phyloP scores from a whole-genome alignment of 2,888 invertebrate genomes.

The Agapetus fuscipes region DNA sequence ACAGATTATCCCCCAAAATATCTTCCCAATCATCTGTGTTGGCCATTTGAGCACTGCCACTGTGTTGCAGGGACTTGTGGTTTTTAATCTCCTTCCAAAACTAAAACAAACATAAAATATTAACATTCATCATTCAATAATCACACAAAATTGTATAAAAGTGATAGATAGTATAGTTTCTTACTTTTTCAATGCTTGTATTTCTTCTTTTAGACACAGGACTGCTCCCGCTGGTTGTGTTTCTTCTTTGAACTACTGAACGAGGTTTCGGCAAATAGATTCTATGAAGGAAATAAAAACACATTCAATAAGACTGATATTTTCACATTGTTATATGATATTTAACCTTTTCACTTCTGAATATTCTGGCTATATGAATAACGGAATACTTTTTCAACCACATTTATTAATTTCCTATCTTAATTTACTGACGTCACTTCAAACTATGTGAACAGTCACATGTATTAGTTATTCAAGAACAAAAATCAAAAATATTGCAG shows the following conservation, averaged over 20 bases:
- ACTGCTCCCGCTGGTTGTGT: conserved; percentile 79
- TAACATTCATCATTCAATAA: conserved; percentile 6
- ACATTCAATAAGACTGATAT: no score
- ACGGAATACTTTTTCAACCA: no score
- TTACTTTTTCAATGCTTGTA: conserved; percentile 58
- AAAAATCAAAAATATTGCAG: neutral
- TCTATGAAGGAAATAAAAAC: conserved; percentile 27
- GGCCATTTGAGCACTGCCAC: conserved; percentile 33
- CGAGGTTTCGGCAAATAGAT: conserved; percentile 69
- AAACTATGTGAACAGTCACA: no score
- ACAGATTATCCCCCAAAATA: conserved; percentile 47
- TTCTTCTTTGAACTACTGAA: conserved; percentile 66
- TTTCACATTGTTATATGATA: no score
- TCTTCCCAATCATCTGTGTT: conserved; percentile 31
- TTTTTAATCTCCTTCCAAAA: conserved; percentile 66
- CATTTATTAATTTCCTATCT: no score
- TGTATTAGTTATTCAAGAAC: conserved; percentile 1
- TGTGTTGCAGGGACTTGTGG: conserved; percentile 36
- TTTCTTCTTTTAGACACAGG: conserved; percentile 54
- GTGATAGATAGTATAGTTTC: conserved; percentile 9
- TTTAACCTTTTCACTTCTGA: no score
- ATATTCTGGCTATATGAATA: no score
- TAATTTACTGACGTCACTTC: no score
- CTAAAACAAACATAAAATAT: no score
- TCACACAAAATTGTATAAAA: conserved; percentile 16